These are phyloP conservation scores for Corythoichthys haematopterus DNA, from an alignment of 2,113 vertebrate genomes.

Conservation along the genomic window DNA sequence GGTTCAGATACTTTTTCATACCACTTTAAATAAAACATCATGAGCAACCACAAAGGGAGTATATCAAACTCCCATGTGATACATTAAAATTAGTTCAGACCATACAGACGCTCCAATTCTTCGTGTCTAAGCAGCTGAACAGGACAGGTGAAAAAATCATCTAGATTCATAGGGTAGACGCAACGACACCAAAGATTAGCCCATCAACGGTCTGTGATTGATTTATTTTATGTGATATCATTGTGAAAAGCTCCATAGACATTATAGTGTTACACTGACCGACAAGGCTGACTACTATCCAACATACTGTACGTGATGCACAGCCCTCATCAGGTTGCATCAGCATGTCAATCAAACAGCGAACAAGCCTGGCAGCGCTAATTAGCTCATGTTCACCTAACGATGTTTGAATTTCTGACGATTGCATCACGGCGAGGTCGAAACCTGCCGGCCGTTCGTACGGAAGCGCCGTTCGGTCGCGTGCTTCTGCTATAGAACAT, in stretches of 20 bases:
- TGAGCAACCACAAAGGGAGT: too few species aligned
- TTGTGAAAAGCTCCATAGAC: not conserved
- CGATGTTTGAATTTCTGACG: conserved; percentile 37
- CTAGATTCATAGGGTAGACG: too few species aligned
- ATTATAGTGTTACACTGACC: not conserved
- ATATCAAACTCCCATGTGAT: too few species aligned
- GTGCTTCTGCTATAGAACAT: not conserved
- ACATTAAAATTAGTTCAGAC: too few species aligned
- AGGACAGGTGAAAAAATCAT: too few species aligned
- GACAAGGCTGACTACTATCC: not conserved
- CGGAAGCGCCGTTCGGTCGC: not conserved
- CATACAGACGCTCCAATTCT: too few species aligned
- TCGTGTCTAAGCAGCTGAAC: too few species aligned
- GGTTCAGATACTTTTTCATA: too few species aligned
- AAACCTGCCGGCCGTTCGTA: conserved; percentile 23
- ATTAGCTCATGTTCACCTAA: conserved; percentile 42
- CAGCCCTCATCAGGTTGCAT: conserved; percentile 10
- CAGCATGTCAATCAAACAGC: not conserved
- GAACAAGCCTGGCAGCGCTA: conserved; percentile 28
- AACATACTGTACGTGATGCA: not conserved
- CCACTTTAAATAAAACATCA: too few species aligned
- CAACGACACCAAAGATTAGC: too few species aligned
- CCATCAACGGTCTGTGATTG: too few species aligned
- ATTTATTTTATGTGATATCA: too few species aligned
- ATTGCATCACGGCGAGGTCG: conserved; percentile 44